A percentile compares a stretch with the other conserved stretches of the same genome.
Evolutionary conservation across 2,113 vertebrate species (phyloP).

Genomic region (Bagarius yarrelli): DNA sequence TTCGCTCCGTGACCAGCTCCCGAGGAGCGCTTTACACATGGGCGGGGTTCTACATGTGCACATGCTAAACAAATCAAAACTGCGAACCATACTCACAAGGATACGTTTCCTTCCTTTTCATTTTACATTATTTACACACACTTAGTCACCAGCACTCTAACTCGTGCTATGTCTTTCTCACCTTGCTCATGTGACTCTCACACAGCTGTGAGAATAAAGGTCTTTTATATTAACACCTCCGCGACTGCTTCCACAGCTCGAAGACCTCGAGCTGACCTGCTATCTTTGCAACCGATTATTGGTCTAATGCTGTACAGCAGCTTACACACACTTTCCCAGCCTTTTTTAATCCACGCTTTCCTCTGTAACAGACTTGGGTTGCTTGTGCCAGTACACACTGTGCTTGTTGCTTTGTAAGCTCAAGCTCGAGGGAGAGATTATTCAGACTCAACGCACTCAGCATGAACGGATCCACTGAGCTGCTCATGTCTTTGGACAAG

Average conservation of each 20-base stretch:
- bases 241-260: slow-evolving; percentile 29
- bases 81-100: background rate
- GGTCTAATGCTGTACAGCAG: slow-evolving; percentile 27
- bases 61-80: slow-evolving; percentile 9
- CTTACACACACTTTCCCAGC: slow-evolving; percentile 29
- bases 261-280: slow-evolving; percentile 17
- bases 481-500: slow-evolving; percentile 42
- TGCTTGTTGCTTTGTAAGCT: slow-evolving; percentile 28
- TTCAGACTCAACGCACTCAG: slow-evolving; percentile 27
- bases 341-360: slow-evolving; percentile 18
- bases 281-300: background rate
- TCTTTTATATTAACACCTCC: slow-evolving; percentile 34
- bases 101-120: background rate
- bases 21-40: background rate
- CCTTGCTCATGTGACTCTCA: background rate
- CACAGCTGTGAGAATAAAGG: slow-evolving; percentile 22
- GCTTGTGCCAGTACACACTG: slow-evolving; percentile 41
- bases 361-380: slow-evolving; percentile 44
- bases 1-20: background rate
- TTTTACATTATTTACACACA: background rate
- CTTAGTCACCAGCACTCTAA: background rate
- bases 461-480: slow-evolving; percentile 49
- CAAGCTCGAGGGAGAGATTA: slow-evolving; percentile 32
- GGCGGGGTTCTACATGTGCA: background rate
- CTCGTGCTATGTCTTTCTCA: background rate